Evolutionary conservation across 2,797 vertebrate species (phyloP).

Genomic region (Sciurus vulgaris): DNA sequence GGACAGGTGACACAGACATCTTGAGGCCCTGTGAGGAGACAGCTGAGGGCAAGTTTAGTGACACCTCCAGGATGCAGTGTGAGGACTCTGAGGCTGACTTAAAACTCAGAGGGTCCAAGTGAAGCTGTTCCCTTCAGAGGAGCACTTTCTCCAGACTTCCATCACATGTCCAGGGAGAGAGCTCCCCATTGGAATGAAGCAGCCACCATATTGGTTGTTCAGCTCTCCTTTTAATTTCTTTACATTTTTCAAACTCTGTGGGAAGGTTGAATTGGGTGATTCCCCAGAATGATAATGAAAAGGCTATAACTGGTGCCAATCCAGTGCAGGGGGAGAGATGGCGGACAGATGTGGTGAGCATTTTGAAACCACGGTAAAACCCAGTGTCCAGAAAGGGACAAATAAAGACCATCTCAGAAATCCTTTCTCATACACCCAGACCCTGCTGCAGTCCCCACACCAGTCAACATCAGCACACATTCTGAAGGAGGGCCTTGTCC

Average conservation of each 20-base stretch:
- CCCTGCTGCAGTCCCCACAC: not conserved
- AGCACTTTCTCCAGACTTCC: not conserved
- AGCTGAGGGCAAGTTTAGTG: conserved; percentile 94
- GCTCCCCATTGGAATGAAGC: not conserved
- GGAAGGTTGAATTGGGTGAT: not conserved
- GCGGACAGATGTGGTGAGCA: not conserved
- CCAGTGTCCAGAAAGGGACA: not conserved
- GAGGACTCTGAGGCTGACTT: conserved; percentile 94
- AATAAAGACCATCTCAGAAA: not conserved
- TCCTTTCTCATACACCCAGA: conserved; percentile 34
- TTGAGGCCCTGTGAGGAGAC: conserved; percentile 93
- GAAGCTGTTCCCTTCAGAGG: conserved; percentile 85
- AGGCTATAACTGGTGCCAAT: not conserved
- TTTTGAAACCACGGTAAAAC: not conserved
- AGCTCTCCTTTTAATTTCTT: not conserved
- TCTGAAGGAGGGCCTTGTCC: conserved; percentile 16
- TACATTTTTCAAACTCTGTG: not conserved
- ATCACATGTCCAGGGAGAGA: not conserved
- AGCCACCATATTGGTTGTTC: not conserved
- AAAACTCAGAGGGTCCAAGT: conserved; percentile 92
- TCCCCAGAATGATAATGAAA: not conserved
- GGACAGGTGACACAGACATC: conserved; percentile 94
- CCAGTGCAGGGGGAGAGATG: not conserved
- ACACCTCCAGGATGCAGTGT: conserved; percentile 94
- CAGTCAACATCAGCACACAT: not conserved